Conservation (phyloP, 2,113 vertebrate species). For the Notechis scutatus region DNA sequence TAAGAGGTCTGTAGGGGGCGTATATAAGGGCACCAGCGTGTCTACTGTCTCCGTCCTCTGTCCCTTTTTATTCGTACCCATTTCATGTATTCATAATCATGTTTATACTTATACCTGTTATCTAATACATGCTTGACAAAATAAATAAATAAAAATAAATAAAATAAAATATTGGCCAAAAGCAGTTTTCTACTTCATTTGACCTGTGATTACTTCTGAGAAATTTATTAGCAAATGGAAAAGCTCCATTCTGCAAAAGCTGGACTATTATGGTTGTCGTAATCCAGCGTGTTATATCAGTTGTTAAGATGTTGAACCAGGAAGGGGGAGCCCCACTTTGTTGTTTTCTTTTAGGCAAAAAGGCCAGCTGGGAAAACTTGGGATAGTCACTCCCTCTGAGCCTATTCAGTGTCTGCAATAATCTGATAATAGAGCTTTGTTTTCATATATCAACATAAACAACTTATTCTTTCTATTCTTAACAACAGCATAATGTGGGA, state of each 20-base stretch:
- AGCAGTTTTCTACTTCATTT: neutral
- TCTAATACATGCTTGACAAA: no score
- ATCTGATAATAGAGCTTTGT: neutral
- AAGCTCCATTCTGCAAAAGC: neutral
- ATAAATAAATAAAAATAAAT: no score
- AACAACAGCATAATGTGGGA: neutral
- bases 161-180: neutral
- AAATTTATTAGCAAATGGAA: neutral
- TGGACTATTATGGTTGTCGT: neutral
- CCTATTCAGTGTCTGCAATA: neutral
- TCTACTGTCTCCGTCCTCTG: no score
- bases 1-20: no score
- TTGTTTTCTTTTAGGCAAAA: neutral
- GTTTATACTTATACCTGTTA: no score
- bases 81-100: no score
- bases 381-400: neutral
- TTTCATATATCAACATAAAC: neutral
- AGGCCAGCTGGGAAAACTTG: neutral
- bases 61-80: no score
- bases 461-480: neutral
- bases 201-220: neutral
- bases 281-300: neutral
- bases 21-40: no score
- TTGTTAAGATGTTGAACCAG: neutral
- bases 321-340: neutral